Evolutionary conservation across 1,140 invertebrate species (phyloP).

Genomic region (Caligus rogercresseyi): DNA sequence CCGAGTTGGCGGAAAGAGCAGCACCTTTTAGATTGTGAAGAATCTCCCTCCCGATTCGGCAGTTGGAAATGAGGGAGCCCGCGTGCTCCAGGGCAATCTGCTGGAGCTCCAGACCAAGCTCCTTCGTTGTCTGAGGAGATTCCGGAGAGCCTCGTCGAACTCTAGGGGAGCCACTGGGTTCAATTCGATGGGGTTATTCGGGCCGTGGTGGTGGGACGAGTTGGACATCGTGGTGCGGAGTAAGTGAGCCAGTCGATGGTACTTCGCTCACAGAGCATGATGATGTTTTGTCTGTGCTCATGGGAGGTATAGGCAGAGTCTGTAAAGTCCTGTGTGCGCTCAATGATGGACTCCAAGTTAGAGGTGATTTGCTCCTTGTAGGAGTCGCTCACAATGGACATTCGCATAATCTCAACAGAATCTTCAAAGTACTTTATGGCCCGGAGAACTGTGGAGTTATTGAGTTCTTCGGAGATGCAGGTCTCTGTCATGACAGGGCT

Average conservation of each 20-base stretch:
- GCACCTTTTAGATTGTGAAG: constrained; percentile 54
- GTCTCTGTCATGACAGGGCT: not conserved
- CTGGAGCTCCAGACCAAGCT: constrained; percentile 17
- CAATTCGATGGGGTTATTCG: not conserved
- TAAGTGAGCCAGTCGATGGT: constrained; percentile 68
- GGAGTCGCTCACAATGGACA: constrained; percentile 32
- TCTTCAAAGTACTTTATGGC: constrained; percentile 64
- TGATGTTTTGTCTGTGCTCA: constrained; percentile 84
- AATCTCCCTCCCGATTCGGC: constrained; percentile 44
- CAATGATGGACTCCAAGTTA: constrained; percentile 72
- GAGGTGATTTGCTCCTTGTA: constrained; percentile 47
- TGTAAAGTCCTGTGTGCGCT: constrained; percentile 94
- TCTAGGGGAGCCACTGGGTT: not conserved
- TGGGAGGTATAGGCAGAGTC: constrained; percentile 96
- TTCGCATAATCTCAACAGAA: constrained; percentile 59
- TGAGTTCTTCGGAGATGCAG: constrained; percentile 23
- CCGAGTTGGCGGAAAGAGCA: constrained; percentile 55
- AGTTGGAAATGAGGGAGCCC: constrained; percentile 20
- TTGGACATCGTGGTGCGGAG: constrained; percentile 56
- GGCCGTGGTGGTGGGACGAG: not conserved
- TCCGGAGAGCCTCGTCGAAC: constrained; percentile 11
- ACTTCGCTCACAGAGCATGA: constrained; percentile 68
- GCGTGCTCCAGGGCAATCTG: constrained; percentile 19
- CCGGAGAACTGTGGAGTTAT: constrained; percentile 49
- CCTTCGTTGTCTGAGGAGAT: constrained; percentile 12